Conservation (phyloP, 2,888 invertebrate species). For the Drosophila recens region DNA sequence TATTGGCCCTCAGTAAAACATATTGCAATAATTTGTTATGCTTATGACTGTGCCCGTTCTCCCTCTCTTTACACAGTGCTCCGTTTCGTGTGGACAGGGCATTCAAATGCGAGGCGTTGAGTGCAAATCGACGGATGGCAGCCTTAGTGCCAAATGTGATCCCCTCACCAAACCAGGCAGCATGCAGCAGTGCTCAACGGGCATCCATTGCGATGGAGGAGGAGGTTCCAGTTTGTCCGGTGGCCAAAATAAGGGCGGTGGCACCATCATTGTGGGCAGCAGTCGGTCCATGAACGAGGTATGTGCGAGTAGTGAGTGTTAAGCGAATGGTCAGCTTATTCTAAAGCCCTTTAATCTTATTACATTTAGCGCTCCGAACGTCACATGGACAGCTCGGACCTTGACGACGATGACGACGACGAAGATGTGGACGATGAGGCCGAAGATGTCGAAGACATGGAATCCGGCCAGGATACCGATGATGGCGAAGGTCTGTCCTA, state of each 20-base stretch:
- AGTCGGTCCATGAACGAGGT: constrained; percentile 78
- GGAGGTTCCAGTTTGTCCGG: not conserved
- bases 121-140: constrained; percentile 89
- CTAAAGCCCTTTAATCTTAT: constrained; percentile 5
- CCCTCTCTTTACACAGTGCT: constrained; percentile 89
- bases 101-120: constrained; percentile 92
- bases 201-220: constrained; percentile 88
- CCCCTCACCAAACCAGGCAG: constrained; percentile 89
- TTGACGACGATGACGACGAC: constrained; percentile 74
- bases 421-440: constrained; percentile 79
- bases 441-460: constrained; percentile 76
- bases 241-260: constrained; percentile 73
- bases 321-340: constrained; percentile 11
- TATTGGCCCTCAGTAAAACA: constrained; percentile 63
- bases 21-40: constrained; percentile 79
- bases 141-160: constrained; percentile 88
- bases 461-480: constrained; percentile 74
- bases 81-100: constrained; percentile 96
- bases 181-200: constrained; percentile 91
- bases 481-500: constrained; percentile 81
- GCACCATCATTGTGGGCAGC: constrained; percentile 82
- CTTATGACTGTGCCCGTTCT: constrained; percentile 38
- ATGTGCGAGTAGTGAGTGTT: constrained; percentile 26
- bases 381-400: constrained; percentile 73
- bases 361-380: constrained; percentile 69